Base-by-base conservation (phyloP, 2,113 vertebrate species). In the Lampris incognitus region DNA sequence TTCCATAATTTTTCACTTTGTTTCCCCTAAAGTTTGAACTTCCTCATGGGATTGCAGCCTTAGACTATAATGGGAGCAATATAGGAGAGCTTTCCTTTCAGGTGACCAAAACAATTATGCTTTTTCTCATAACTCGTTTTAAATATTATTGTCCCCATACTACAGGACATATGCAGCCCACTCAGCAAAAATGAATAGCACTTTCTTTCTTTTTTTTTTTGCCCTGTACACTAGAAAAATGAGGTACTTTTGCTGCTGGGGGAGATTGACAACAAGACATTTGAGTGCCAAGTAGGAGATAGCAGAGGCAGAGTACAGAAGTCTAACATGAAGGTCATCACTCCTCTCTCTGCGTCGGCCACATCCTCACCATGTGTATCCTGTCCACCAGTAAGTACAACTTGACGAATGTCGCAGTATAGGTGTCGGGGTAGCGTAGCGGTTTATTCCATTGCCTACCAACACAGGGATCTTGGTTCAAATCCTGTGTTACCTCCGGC, bases 51-150 rank as follows among this genome's bases (percentile, higher is more conserved):
- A 94, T 94, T 83, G 93, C 95, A 86, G 88, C 85, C 83, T 89
- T 91, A 68, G 92, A 96, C 61, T 92, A 94, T 85, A 90, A 91
- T 56, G 92, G 95, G 4, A 93, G 78, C 69, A 93, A 81, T 42
- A 75, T 88, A 0, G 92, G 91, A 85, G 95, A 96, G 37, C 92
- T 94, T 3, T 91, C 96, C 42, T 96, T 94, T 78, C 97, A 97
- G 96, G 97, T 98, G 89, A 89, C 65, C 11, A 4, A 46, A 69
- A 9, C 5, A 4, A 2, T 42, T 59, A 58, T 6, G 39, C 6
- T 1, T 3, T 1, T 13, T 57, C 3, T 62, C 38, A 36, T 42
- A n/a, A 3, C 52, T 1, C 5, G 5, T 73, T 4, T 39, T 11
- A n/a, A n/a, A 11, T 5, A 5, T 11, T 55, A 11, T 55, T 1